Evolutionary conservation across 2,113 vertebrate species (phyloP).

Genomic region (Serilophus lunatus): DNA sequence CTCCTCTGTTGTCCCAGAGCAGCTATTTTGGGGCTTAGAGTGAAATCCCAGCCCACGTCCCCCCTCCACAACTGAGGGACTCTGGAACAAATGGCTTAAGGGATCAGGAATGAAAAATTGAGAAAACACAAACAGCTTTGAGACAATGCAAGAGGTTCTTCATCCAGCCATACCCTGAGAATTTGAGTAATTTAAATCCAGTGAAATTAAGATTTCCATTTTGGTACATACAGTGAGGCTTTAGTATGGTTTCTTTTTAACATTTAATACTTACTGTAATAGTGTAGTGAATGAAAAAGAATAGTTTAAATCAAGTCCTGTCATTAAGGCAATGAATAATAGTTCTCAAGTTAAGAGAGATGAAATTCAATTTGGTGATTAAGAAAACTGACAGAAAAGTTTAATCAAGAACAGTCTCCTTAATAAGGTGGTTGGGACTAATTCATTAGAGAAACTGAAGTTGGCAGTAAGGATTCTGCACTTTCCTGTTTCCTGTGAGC

Average conservation of each 20-base stretch:
- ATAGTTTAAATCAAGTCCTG: conserved; percentile 2
- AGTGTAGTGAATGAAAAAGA: neutral
- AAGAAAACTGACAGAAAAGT: conserved; percentile 33
- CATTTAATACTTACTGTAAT: neutral
- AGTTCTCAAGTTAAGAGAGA: neutral
- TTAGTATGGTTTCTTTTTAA: neutral
- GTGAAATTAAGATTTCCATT: neutral
- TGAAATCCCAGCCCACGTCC: neutral
- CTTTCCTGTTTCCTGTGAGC: neutral
- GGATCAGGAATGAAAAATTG: neutral
- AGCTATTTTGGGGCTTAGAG: neutral
- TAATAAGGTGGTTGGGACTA: neutral
- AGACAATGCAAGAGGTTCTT: neutral
- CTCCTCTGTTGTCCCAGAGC: neutral
- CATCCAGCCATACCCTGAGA: neutral
- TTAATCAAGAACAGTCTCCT: neutral
- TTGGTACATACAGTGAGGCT: neutral
- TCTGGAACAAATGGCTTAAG: neutral
- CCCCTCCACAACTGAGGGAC: neutral
- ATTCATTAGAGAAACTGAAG: neutral
- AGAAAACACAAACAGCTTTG: fast-evolving
- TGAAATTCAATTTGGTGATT: conserved; percentile 13
- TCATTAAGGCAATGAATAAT: neutral
- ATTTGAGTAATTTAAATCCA: neutral
- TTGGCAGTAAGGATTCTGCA: neutral